These are phyloP conservation scores for Pseudoatta argentina DNA, from an alignment of 1,140 invertebrate species.

Conservation along the genomic window DNA sequence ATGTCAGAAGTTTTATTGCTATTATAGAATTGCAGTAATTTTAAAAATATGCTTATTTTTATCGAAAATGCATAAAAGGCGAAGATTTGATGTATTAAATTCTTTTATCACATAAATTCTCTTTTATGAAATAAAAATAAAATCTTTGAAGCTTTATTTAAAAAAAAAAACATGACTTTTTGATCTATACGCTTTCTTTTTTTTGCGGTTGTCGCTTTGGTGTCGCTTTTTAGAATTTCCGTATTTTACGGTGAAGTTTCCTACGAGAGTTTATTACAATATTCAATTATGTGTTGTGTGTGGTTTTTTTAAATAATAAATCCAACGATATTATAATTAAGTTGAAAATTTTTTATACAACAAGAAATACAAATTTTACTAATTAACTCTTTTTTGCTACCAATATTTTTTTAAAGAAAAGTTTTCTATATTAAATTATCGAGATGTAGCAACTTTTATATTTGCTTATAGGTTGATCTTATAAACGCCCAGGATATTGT, in stretches of 20 bases:
- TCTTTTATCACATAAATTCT: not conserved
- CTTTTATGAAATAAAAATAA: conserved; percentile 14
- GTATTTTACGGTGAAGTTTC: not conserved
- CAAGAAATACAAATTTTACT: not conserved
- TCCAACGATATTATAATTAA: not conserved
- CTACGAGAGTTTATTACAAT: not conserved
- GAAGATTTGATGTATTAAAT: not conserved
- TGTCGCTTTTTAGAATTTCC: not conserved
- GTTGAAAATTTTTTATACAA: not conserved
- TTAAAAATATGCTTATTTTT: not conserved
- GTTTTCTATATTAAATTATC: conserved; percentile 7
- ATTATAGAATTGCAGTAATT: not conserved
- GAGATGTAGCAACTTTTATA: not conserved
- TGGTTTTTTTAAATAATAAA: not conserved
- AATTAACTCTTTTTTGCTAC: not conserved
- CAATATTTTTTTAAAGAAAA: not conserved
- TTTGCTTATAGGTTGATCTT: not conserved
- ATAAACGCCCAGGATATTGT: not conserved
- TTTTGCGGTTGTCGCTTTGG: not conserved
- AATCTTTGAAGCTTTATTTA: conserved; percentile 10
- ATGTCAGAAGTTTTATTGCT: not conserved
- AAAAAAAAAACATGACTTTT: conserved; percentile 17
- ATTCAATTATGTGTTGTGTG: not conserved
- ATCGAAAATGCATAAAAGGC: not conserved
- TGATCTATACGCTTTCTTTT: not conserved